Conservation (phyloP, 2,797 vertebrate genomes). For the Echiichthys vipera region DNA sequence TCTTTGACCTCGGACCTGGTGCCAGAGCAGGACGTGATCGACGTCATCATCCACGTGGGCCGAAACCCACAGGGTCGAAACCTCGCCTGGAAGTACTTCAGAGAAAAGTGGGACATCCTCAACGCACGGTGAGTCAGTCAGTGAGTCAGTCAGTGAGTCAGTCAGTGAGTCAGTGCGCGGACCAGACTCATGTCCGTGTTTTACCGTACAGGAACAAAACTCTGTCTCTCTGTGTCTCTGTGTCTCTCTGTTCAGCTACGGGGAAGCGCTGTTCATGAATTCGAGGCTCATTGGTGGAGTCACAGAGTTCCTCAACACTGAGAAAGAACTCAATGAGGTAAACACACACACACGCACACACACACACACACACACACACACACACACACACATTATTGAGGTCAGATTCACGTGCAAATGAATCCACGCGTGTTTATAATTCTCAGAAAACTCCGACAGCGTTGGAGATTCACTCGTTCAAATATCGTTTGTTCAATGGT, state of each 20-base stretch:
- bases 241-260: conserved; percentile 86
- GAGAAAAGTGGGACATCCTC: conserved; percentile 96
- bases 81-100: conserved; percentile 97
- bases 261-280: conserved; percentile 98
- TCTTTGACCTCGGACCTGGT: conserved; percentile 96
- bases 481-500: too few relatives aligned
- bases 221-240: conserved; percentile 36
- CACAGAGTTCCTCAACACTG: conserved; percentile 97
- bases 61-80: conserved; percentile 95
- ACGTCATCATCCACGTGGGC: conserved; percentile 96
- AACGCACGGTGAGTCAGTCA: conserved; percentile 89
- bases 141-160: too few relatives aligned
- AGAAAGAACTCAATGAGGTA: conserved; percentile 94
- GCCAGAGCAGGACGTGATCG: conserved; percentile 96
- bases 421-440: too few relatives aligned
- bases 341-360: conserved; percentile 7
- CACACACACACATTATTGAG: neutral
- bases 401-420: neutral
- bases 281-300: conserved; percentile 97
- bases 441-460: too few relatives aligned
- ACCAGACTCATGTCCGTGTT: too few relatives aligned
- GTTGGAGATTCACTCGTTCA: too few relatives aligned
- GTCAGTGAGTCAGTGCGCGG: too few relatives aligned
- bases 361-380: conserved; percentile 2
- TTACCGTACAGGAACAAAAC: too few relatives aligned